Conservation (phyloP, 2,888 invertebrate species). For the Pocota personata region DNA sequence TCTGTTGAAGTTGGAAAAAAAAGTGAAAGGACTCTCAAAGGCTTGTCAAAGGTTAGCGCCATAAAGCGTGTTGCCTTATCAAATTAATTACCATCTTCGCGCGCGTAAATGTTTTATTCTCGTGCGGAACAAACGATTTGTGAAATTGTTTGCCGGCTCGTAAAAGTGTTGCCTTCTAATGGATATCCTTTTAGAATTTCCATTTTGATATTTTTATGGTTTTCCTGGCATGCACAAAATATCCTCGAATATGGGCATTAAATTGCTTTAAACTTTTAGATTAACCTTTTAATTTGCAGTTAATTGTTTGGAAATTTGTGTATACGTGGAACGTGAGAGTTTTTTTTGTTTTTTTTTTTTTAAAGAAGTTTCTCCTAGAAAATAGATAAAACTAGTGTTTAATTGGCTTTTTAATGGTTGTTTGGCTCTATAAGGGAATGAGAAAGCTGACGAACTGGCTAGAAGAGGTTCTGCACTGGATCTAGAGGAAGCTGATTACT, state of each 20-base stretch:
- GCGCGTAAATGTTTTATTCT: slow-evolving; percentile 24
- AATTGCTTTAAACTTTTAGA: slow-evolving; percentile 24
- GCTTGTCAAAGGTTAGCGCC: slow-evolving; percentile 22
- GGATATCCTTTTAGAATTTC: slow-evolving; percentile 21
- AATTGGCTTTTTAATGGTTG: too few relatives aligned
- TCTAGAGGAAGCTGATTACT: too few relatives aligned
- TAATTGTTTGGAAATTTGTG: slow-evolving; percentile 24
- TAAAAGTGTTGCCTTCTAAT: slow-evolving; percentile 37
- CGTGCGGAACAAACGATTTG: slow-evolving; percentile 45
- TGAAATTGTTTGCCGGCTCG: slow-evolving; percentile 37
- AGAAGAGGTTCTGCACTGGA: too few relatives aligned
- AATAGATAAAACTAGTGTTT: too few relatives aligned
- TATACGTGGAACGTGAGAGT: background rate
- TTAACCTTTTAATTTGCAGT: slow-evolving; percentile 21
- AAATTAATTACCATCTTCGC: slow-evolving; percentile 45
- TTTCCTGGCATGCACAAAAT: background rate
- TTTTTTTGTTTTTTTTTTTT: background rate
- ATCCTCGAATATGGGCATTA: slow-evolving; percentile 20
- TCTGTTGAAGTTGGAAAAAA: background rate
- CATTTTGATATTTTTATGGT: slow-evolving; percentile 27
- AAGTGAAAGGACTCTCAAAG: background rate
- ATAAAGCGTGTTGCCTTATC: slow-evolving; percentile 8
- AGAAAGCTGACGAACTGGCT: too few relatives aligned
- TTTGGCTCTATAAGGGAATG: too few relatives aligned
- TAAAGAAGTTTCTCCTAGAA: background rate